Evolutionary conservation across 2,888 invertebrate species (phyloP), one percentile per base, ranked within the genome.

Genomic region (Dinocampus coccinellae): DNA sequence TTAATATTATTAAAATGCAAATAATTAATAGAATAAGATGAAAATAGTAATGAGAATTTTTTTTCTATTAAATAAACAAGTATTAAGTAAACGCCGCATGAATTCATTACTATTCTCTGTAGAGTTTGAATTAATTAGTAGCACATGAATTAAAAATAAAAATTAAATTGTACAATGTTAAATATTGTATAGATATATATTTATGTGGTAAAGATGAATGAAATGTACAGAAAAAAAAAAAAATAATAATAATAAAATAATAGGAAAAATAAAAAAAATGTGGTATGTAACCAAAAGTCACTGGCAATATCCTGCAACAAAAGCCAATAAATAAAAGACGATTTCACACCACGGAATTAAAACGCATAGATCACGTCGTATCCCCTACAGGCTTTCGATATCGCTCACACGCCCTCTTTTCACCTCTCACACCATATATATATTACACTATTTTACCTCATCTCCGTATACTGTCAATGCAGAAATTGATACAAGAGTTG

Each of bases 321-420:
- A 81, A 78, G 82, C 82, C 82, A 83, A 84, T 84, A 84, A 84
- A 84, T 84, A 84, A 84, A 83, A 79, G 77, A 81, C 79, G 78
- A 74, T 77, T 80, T 78, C 74, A 72, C 75, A 74, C 77, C 78
- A 70, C 79, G 81, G 80, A 84, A 84, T 84, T 84, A 84, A 84
- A 84, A 84, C 81, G 78, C 84, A 84, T 84, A 83, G 77, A 84
- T 84, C 84, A 84, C 81, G 76, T 75, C 74, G 77, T 67, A 72
- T 76, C 76, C 74, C 72, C 72, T 74, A 74, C 72, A 76, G 75
- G 77, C 76, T 79, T 76, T 74, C 77, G 65, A 66, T 39, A 39
- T 20, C 68, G 63, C 53, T 61, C 73, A 69, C 70, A 70, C 72
- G 76, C 77, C 76, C 78, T 77, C 71, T 78, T 74, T 77, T 76